Evolutionary conservation across 2,888 invertebrate species (phyloP).

Genomic region (Bedellia somnulentella): DNA sequence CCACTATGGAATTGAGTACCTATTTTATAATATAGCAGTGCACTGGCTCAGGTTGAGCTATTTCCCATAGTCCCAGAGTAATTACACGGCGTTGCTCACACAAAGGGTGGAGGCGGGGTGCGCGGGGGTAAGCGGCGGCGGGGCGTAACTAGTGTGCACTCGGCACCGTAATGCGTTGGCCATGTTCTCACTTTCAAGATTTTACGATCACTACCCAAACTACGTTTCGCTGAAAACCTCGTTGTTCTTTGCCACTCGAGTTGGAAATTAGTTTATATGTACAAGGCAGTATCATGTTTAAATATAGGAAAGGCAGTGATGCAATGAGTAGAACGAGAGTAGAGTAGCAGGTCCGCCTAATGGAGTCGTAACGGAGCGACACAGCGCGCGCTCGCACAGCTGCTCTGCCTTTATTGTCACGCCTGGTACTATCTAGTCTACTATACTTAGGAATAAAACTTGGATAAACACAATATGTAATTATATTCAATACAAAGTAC

Average conservation of each 20-base stretch:
- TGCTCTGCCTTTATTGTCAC: conserved; percentile 38
- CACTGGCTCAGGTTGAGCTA: conserved; percentile 36
- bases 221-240: no score
- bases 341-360: conserved; percentile 18
- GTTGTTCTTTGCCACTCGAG: no score
- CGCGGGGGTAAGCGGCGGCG: conserved; percentile 12
- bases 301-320: no score
- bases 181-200: conserved; percentile 12
- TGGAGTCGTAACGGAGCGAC: conserved; percentile 44
- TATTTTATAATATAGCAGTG: no score
- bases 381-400: conserved; percentile 23
- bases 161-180: conserved; percentile 21
- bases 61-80: conserved; percentile 54
- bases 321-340: no score
- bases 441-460: no score
- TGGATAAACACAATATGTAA: no score
- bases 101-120: conserved; percentile 25
- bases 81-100: conserved; percentile 43
- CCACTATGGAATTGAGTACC: no score
- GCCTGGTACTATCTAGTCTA: no score
- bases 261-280: no score
- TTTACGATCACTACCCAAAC: conserved; percentile 5
- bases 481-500: no score
- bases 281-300: no score
- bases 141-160: conserved; percentile 9